Base-by-base conservation (phyloP, 2,888 invertebrate genomes). In the Spicauda simplicius region DNA sequence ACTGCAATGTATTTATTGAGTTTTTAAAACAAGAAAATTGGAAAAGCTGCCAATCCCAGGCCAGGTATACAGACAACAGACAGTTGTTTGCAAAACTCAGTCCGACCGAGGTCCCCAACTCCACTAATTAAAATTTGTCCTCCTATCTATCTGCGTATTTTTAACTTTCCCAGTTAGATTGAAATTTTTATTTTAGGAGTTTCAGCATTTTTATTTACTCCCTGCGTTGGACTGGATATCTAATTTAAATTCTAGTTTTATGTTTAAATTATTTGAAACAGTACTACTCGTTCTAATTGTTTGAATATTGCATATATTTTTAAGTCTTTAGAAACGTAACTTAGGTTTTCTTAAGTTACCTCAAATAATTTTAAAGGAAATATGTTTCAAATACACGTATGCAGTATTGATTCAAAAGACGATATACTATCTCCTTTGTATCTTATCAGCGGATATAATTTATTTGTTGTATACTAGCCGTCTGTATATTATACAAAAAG, bases 101-200 rank as follows among this genome's bases (percentile, higher is more conserved):
- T 33, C 65, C 33, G 33, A 60, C 18, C 55, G 65, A 54, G 55
- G 11, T 60, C 30, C 55, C 55, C 11, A 66, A 66, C 65, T 66
- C 60, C 14, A 55, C 53, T 66, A 66, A 66, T 66, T 66, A 66
- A 66, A 66, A 53, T 55, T 60, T 60, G 48, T 50, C 55, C 45
- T 59, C 48, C 55, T 50, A 50, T 66, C 55, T 55, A 50, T 66
- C 66, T 33, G 56, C 60, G 52, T 53, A 30, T 59, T 54, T 59
- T 55, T 55, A 60, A 60, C 55, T 66, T 60, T 60, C 33, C 55
- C 55, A 48, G 66, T 60, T 48, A 66, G 55, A 65, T 30, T 58
- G 55, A 53, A 59, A 14, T 45, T 59, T 58, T n/a, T n/a, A n/a
- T n/a, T n/a, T 37, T 18, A 20, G 50, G 30, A 59, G 41, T 58